These are phyloP conservation scores for Channallabes apus DNA, from an alignment of 2,797 vertebrate species.

Conservation along the genomic window DNA sequence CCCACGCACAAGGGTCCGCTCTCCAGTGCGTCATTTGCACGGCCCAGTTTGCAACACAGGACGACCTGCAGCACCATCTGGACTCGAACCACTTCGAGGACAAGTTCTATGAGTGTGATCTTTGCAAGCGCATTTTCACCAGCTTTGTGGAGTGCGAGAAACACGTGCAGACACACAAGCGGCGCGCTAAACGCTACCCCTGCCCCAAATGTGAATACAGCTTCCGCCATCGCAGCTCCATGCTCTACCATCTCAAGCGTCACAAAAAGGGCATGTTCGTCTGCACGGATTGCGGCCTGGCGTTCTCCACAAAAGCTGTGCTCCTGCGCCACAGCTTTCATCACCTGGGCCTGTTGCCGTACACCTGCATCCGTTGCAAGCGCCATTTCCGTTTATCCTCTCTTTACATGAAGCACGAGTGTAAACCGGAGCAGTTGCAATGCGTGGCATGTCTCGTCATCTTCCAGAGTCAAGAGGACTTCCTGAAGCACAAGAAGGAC, in stretches of 20 bases:
- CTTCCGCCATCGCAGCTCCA: constrained; percentile 60
- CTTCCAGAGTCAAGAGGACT: constrained; percentile 71
- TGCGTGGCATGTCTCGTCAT: constrained; percentile 76
- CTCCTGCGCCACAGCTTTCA: constrained; percentile 79
- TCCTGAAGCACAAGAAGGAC: constrained; percentile 77
- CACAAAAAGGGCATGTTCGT: constrained; percentile 61
- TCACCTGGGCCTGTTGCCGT: constrained; percentile 75
- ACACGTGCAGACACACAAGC: constrained; percentile 67
- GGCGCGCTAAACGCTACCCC: constrained; percentile 35
- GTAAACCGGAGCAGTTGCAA: constrained; percentile 71
- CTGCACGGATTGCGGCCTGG: constrained; percentile 73
- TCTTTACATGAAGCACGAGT: constrained; percentile 75
- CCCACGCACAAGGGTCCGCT: constrained; percentile 61
- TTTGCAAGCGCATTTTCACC: constrained; percentile 75
- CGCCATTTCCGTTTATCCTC: constrained; percentile 75
- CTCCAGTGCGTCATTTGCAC: constrained; percentile 69
- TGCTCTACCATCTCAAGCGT: constrained; percentile 62
- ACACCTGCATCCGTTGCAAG: constrained; percentile 75
- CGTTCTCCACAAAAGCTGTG: constrained; percentile 68
- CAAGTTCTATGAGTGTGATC: constrained; percentile 78
- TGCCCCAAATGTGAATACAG: constrained; percentile 68
- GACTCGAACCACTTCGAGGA: constrained; percentile 67
- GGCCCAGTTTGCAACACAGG: constrained; percentile 53
- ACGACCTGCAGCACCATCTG: constrained; percentile 65
- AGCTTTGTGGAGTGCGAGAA: constrained; percentile 60